Evolutionary conservation across 1,140 invertebrate species (phyloP), one percentile per base, ranked within the genome.

Genomic region (Stegodyphus mimosarum): DNA sequence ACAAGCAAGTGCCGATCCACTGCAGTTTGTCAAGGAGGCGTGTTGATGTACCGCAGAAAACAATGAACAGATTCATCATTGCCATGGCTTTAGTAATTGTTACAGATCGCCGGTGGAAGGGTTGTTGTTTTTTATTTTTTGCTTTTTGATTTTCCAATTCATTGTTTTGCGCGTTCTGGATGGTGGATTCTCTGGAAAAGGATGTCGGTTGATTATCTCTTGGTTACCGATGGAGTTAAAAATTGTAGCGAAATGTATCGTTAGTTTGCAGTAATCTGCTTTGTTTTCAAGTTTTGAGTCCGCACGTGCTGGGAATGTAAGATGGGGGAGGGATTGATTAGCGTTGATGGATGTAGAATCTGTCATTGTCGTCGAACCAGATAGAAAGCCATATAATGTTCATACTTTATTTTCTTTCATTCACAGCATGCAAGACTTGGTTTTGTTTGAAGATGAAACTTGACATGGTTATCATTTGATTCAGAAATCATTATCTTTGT

Each of bases 41-140:
- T 84, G 81, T 69, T 76, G 79, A 70, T 67, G 67, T 51, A 52
- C 70, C 55, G 15, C 53, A 13, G 18, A 50, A 79, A 48, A 84
- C 81, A 84, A 84, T 84, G 81, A 55, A 63, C 72, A 84, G 81
- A 84, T 84, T 84, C 81, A 84, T 84, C 81, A 84, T 52, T 84
- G 81, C 81, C 81, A 84, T 33, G 80, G 67, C 11, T 60, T 60
- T 18, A 51, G 60, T 84, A 84, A 84, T 84, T 84, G 81, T 84
- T 84, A 76, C 81, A 84, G 81, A 84, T 84, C 72, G 51, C 64
- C 70, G 53, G 49, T 60, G 55, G 55, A 60, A 15, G 15, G 15
- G 55, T 10, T 9, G 55, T 9, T 9, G 55, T 9, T 9, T 10
- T 60, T 60, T 60, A 10, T 60, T 60, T 60, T 60, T 33, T 33